Percentiles rank a stretch among this genome's conserved stretches.
Evolutionary conservation across 92 coral and sea anemone species (phyloP).

Genomic region (Actinernus sp.): DNA sequence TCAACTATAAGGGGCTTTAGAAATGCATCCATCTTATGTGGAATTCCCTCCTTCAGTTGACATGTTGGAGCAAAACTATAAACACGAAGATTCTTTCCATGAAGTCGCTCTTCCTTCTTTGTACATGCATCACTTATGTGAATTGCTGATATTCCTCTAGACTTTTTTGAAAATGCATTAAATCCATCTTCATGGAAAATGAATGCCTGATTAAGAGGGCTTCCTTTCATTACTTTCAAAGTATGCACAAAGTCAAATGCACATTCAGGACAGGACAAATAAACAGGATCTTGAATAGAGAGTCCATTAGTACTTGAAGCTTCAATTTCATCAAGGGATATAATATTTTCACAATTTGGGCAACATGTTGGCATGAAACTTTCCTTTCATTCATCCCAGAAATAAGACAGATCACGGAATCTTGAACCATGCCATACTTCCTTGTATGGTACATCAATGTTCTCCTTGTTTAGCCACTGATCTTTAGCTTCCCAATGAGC

Average conservation of each 20-base stretch:
- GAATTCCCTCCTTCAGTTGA: constrained; percentile 52
- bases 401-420: constrained; percentile 61
- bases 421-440: constrained; percentile 70
- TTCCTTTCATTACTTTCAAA: constrained; percentile 34
- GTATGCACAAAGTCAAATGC: constrained; percentile 29
- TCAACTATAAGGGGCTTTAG: constrained; percentile 68
- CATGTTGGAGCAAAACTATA: constrained; percentile 62
- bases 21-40: constrained; percentile 72
- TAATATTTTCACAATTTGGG: constrained; percentile 53
- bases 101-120: constrained; percentile 28
- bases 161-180: constrained; percentile 54
- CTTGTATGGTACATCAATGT: constrained; percentile 6
- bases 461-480: constrained; percentile 44
- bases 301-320: constrained; percentile 15
- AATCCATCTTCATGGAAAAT: constrained; percentile 68
- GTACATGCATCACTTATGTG: constrained; percentile 51
- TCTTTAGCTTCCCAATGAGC: constrained; percentile 60
- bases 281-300: constrained; percentile 8
- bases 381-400: constrained; percentile 58
- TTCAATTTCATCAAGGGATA: constrained; percentile 37
- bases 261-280: constrained; percentile 54
- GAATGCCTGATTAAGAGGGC: constrained; percentile 57
- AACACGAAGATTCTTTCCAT: constrained; percentile 31
- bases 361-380: constrained; percentile 54
- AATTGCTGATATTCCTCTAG: constrained; percentile 60